phyloP scores from a whole-genome alignment of 2,888 invertebrate genomes.

The Litoditis marina region DNA sequence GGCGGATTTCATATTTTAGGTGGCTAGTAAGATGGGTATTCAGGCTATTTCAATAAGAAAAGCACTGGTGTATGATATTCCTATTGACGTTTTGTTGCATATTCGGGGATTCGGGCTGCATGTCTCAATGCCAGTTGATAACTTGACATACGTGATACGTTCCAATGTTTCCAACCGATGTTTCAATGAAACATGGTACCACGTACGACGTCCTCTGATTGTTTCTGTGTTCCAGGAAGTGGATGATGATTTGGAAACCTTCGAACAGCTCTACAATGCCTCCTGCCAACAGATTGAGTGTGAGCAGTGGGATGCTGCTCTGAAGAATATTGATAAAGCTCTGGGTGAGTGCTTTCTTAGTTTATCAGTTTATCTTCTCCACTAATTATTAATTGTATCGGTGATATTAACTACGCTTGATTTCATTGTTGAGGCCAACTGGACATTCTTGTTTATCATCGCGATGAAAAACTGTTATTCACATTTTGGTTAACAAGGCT shows the following conservation, averaged over 20 bases:
- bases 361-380: no score
- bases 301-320: conserved; percentile 73
- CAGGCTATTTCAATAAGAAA: background rate
- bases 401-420: no score
- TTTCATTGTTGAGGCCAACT: no score
- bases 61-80: no score
- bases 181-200: background rate
- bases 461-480: background rate
- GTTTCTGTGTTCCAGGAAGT: conserved; percentile 14
- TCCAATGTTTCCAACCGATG: no score
- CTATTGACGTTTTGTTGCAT: no score
- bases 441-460: background rate
- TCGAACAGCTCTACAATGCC: conserved; percentile 86
- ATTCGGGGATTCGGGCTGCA: no score
- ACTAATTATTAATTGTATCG: no score
- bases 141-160: no score
- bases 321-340: conserved; percentile 73
- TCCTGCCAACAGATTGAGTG: conserved; percentile 76
- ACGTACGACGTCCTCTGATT: no score
- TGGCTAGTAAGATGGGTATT: background rate
- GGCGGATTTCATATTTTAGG: background rate
- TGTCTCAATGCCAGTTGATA: no score
- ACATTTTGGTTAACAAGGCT: background rate
- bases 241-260: conserved; percentile 69
- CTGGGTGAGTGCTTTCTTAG: conserved; percentile 60